Evolutionary conservation across 2,888 invertebrate genomes (phyloP), one percentile per base, ranked within the genome.

Genomic region (Endomychus coccineus): DNA sequence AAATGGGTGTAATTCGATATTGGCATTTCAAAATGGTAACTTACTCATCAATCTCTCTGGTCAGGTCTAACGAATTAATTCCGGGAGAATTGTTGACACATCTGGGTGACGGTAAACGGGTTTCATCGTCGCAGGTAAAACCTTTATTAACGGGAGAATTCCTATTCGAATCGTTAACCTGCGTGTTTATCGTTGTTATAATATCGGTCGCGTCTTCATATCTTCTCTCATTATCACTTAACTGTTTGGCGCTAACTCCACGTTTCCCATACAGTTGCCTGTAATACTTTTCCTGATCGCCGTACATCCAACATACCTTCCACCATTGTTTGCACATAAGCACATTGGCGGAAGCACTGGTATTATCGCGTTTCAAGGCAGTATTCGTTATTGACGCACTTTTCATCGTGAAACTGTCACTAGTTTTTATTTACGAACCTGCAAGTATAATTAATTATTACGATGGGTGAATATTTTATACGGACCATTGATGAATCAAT

Each of bases 271-370:
- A 87, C 42, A 86, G 70, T 59, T 86, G 84, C 54, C 85, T 70
- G 70, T 87, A 87, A 69, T 85, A 83, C 59, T 86, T 86, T 58
- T 85, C 83, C 58, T 84, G 83, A 64, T 84, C 85, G 31, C 86
- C 87, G 59, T 86, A 80, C 74, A 87, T 80, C 79, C 85, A 86
- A 59, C 87, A 87, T 42, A 86, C 86, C 66, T 83, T 83, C 87
- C 87, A 87, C 86, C 87, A 87, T 71, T 86, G 83, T 64, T 82
- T 82, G 70, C 84, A 83, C 78, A 83, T 83, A 45, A 84, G 67
- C 59, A 83, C 80, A 66, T 83, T 83, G 43, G 81, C 81, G 22
- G 81, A 60, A 31, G 64, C 51, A 45, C 61, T 61, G 36, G 56
- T 49, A 51, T 60, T 60, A 48, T 62, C 59, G 33, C 60, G 61